A percentile compares a stretch with the other conserved stretches of the same genome.
phyloP scores from a whole-genome alignment of 2,113 vertebrate genomes.

The Leucopsar rothschildi region DNA sequence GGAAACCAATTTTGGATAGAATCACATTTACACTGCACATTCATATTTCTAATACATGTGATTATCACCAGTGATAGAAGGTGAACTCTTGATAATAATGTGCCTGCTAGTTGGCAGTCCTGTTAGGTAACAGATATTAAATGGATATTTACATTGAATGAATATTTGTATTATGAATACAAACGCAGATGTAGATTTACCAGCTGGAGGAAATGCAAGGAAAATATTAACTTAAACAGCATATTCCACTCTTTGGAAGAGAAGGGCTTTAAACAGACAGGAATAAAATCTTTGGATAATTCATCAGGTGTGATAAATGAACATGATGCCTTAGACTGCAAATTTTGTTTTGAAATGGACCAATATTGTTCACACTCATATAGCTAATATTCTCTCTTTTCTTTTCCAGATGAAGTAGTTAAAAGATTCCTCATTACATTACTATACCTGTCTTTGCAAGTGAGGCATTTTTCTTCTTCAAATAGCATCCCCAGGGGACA shows the following conservation, averaged over 20 bases:
- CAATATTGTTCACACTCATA: background rate
- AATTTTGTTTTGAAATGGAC: background rate
- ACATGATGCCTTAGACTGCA: background rate
- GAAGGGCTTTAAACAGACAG: background rate
- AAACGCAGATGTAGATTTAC: background rate
- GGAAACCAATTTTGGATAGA: background rate
- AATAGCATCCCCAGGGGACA: background rate
- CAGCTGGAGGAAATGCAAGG: background rate
- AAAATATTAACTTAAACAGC: background rate
- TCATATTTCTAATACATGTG: background rate
- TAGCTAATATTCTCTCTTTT: background rate
- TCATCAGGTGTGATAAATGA: background rate
- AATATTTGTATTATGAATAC: too few species aligned
- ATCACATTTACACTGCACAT: accelerated
- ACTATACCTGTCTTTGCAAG: constrained; percentile 31
- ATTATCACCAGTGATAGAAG: background rate
- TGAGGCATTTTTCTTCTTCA: constrained; percentile 25
- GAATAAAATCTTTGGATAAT: background rate
- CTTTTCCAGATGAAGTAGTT: background rate
- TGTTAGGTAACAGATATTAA: background rate
- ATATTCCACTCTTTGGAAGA: background rate
- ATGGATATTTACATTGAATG: background rate
- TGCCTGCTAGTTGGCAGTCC: background rate
- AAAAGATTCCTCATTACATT: background rate
- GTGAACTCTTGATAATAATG: background rate